Percentiles rank a stretch among this genome's conserved stretches.
These are phyloP conservation scores for Coremacera marginata DNA, from an alignment of 2,888 invertebrate species.

Conservation along the genomic window DNA sequence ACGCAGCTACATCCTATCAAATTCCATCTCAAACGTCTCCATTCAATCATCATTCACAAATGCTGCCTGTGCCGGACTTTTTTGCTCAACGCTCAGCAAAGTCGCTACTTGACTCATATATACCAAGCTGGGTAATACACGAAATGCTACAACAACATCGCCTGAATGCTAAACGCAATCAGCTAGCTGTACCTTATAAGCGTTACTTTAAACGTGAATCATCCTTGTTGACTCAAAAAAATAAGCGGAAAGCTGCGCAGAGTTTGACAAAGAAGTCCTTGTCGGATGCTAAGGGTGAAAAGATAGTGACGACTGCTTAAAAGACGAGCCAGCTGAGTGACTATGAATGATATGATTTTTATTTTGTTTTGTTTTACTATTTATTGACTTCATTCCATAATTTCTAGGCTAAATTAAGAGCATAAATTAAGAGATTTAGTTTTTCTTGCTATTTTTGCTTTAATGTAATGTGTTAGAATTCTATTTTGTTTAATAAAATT, in stretches of 20 bases:
- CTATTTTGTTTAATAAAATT: not conserved
- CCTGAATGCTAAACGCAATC: not conserved
- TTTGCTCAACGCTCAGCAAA: constrained; percentile 66
- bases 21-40: not conserved
- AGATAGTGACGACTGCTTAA: too few species aligned
- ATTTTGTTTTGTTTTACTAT: not conserved
- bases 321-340: not conserved
- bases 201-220: constrained; percentile 8
- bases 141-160: constrained; percentile 48
- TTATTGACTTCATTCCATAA: not conserved
- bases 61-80: constrained; percentile 58
- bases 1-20: not conserved
- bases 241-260: not conserved
- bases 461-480: not conserved
- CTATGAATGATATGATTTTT: not conserved
- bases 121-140: constrained; percentile 72
- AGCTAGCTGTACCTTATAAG: constrained; percentile 2
- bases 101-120: constrained; percentile 74
- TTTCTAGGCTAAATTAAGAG: not conserved
- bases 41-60: constrained; percentile 37
- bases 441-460: not conserved
- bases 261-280: not conserved
- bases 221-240: not conserved
- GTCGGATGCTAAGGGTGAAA: not conserved
- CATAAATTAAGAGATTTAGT: not conserved